Evolutionary conservation across 2,113 vertebrate genomes (phyloP), one percentile per base, ranked within the genome.

Genomic region (Rattus rattus): DNA sequence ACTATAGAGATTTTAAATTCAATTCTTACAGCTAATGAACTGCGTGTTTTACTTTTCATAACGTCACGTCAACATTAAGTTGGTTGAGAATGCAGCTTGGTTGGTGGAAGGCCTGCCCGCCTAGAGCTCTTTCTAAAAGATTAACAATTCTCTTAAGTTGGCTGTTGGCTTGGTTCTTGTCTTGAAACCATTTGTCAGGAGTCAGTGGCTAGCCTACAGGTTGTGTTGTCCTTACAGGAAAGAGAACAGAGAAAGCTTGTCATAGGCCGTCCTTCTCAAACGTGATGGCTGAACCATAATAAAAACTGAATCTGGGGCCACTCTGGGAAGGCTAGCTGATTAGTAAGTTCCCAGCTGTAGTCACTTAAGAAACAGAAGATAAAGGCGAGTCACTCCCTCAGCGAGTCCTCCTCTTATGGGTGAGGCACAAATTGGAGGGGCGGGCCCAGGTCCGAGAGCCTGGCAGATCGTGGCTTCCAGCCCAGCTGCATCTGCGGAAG

Each of bases 401-500:
- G n/a, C n/a, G n/a, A n/a, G n/a, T n/a, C n/a, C 8, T 22, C 69
- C 0, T 30, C 28, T 30, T 13, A 33, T 33, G 33, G 26, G 33
- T 56, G 39, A n/a, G 33, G 26, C 20, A n/a, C 59, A 54, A 19
- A 47, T 54, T 47, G n/a, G 26, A 69, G 61, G 76, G 63, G 36
- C 8, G 12, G 24, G 16, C 3, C 14, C 49, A 70, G 30, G 49
- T 7, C 6, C n/a, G 39, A 43, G 36, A 7, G 54, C 12, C n/a
- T 20, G 52, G 36, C 59, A 16, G 39, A 65, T 30, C 1, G 1
- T 9, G 59, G 43, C 84, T 63, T n/a, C 3, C 14, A 26, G n/a
- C n/a, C n/a, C 75, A 92, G 96, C 76, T 86, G 85, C 47, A 56
- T 90, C 92, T n/a, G n/a, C 69, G 17, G 75, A n/a, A 10, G 0